Evolutionary conservation across 2,113 vertebrate species (phyloP), one percentile per base, ranked within the genome.

Genomic region (Caracal caracal): DNA sequence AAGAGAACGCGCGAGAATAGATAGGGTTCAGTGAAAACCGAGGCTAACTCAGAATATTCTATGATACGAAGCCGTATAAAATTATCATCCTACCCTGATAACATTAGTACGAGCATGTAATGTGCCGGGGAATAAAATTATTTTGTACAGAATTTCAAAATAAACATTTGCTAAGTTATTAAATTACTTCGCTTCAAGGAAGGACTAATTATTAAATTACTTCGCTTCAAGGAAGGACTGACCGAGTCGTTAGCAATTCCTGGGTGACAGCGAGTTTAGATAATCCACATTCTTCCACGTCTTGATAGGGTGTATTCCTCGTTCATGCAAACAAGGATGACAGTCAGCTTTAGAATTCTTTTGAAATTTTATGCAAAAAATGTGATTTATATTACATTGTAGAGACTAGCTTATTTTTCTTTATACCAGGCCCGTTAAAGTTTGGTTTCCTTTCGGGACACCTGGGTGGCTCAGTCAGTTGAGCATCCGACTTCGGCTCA

Each of bases 1-100:
- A 28, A 16, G 65, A 49, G 26, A 56, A 56, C 17, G 15, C 1
- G 7, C 0, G 1, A 19, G 5, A 10, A 0, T 2, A 43, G 43
- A 43, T 43, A 43, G 43, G 43, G 75, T 37, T 90, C 26, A 82
- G 61, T 16, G 80, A 75, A 86, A 75, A 30, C 73, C 66, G 43
- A 79, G 26, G 37, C 35, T 66, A 40, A 86, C 37, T 37, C 15
- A 37, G 16, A 10, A 37, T 9, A n/a, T 53, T 86, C 81, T 65
- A 70, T 16, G 11, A 92, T 75, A 33, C 0, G 1, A 71, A 20
- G 24, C 17, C 4, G 0, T 26, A 40, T 68, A 37, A 68, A 47
- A 43, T 59, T 51, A 33, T 49, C 61, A 28, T 68, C 47, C 24
- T 37, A 20, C 24, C 59, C 37, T 40, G 68, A 59, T 20, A 68